A percentile compares a stretch with the other conserved stretches of the same genome.
These are phyloP conservation scores for Nothoprocta pentlandii DNA, from an alignment of 2,113 vertebrate genomes.

Conservation along the genomic window DNA sequence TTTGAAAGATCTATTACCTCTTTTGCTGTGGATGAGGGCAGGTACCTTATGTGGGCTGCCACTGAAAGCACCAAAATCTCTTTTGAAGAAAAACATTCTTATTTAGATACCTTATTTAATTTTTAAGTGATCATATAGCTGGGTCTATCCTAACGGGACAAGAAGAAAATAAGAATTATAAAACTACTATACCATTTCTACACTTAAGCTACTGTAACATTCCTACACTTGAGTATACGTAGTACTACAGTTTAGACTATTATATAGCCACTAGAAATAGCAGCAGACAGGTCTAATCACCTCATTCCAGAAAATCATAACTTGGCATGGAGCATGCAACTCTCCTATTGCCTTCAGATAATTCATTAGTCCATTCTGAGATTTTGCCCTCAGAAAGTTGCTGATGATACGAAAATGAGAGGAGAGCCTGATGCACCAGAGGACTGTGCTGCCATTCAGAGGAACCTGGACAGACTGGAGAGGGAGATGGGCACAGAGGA, in stretches of 20 bases:
- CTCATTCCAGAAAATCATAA: background rate
- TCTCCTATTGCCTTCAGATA: background rate
- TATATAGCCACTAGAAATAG: background rate
- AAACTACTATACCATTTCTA: background rate
- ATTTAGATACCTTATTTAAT: background rate
- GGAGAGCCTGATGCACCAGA: too few relatives aligned
- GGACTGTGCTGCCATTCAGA: too few relatives aligned
- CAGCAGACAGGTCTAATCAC: background rate
- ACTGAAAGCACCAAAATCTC: conserved; percentile 24
- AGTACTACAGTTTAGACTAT: background rate
- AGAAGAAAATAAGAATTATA: background rate
- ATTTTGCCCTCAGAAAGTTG: background rate
- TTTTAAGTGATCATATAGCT: background rate
- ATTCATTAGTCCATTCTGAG: background rate
- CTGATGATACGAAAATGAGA: background rate
- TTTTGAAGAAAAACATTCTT: conserved; percentile 2
- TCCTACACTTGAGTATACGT: background rate
- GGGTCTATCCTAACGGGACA: background rate
- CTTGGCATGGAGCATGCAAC: background rate
- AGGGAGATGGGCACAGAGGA: too few relatives aligned
- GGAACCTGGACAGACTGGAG: too few relatives aligned
- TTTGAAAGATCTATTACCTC: conserved; percentile 34
- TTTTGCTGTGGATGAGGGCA: background rate
- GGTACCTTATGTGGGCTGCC: conserved; percentile 10
- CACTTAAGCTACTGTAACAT: background rate